Conservation (phyloP, 2,888 invertebrate species). For the Allacma fusca region DNA sequence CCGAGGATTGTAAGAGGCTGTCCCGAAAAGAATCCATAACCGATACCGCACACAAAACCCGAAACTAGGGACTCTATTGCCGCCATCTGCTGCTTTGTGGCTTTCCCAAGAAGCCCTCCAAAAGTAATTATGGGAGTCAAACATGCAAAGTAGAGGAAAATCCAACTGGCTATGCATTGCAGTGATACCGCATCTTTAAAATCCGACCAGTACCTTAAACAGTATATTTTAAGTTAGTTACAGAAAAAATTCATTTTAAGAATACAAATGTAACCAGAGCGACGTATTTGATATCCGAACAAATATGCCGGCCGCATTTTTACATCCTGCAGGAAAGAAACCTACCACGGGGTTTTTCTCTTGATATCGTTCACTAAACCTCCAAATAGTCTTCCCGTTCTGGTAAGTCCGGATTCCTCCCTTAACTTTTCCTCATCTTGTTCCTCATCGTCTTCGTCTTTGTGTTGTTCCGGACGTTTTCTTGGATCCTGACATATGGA, state of each 20-base stretch:
- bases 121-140: constrained; percentile 98
- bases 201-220: constrained; percentile 82
- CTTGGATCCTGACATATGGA: constrained; percentile 70
- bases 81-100: constrained; percentile 79
- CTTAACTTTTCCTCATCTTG: constrained; percentile 83
- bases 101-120: constrained; percentile 92
- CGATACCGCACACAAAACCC: constrained; percentile 92
- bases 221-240: no score
- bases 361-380: constrained; percentile 91
- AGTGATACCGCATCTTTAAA: constrained; percentile 90
- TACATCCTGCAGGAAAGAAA: background rate
- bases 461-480: constrained; percentile 78
- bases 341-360: constrained; percentile 82
- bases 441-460: constrained; percentile 78
- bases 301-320: no score
- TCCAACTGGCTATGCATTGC: constrained; percentile 95
- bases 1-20: constrained; percentile 94
- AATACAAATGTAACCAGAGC: no score
- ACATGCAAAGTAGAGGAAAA: constrained; percentile 92
- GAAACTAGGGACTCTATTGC: constrained; percentile 85
- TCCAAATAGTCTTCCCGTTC: constrained; percentile 87
- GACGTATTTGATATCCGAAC: no score
- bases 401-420: constrained; percentile 83
- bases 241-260: no score
- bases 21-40: constrained; percentile 93